These are phyloP conservation scores for Cyclura pinguis DNA, from an alignment of 2,797 vertebrate genomes.

Conservation along the genomic window DNA sequence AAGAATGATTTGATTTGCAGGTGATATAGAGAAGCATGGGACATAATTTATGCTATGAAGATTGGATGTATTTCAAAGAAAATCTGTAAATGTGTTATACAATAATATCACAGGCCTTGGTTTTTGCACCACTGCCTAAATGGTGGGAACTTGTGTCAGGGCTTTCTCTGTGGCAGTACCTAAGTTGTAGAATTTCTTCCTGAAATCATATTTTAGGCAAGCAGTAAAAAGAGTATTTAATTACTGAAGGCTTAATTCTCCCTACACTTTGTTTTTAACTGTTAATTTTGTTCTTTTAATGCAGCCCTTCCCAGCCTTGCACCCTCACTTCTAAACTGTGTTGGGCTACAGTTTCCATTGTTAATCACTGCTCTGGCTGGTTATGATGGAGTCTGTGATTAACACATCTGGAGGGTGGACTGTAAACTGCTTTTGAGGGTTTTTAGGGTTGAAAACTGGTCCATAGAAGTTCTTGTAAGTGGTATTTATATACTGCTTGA, in stretches of 20 bases:
- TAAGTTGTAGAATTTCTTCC: not conserved
- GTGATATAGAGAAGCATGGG: not conserved
- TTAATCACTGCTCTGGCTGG: not conserved
- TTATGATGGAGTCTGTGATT: not conserved
- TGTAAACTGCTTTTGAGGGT: not conserved
- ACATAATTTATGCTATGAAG: not conserved
- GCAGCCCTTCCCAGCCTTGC: not conserved
- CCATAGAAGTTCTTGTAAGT: not conserved
- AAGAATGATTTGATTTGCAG: not conserved
- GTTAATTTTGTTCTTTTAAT: not conserved
- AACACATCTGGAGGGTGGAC: not conserved
- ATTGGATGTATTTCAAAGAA: constrained; percentile 33
- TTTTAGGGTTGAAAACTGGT: not conserved
- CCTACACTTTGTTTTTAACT: not conserved
- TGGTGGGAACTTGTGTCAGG: not conserved
- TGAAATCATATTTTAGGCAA: not conserved
- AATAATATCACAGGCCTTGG: not conserved
- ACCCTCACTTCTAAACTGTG: not conserved
- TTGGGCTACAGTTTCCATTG: not conserved
- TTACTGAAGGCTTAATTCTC: not conserved
- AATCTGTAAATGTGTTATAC: not conserved
- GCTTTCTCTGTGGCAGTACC: not conserved
- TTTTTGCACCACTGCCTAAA: not conserved
- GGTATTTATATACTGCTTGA: too few relatives aligned
- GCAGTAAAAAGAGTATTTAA: not conserved